Evolutionary conservation across 2,888 invertebrate species (phyloP).

Genomic region (Lampropteryx suffumata): DNA sequence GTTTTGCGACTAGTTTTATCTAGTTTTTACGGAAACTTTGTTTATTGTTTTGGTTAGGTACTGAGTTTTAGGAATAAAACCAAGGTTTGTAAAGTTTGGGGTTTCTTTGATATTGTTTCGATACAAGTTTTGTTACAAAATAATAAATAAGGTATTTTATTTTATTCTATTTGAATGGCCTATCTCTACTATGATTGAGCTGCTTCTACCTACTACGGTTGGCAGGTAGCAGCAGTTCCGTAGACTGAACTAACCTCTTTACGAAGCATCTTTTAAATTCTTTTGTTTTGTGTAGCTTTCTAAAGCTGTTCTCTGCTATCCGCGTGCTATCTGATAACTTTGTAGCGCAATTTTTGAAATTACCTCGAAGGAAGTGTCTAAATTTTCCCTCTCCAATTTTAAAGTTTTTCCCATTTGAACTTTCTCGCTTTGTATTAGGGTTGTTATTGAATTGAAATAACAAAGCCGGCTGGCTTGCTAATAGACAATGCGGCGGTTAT

Average conservation of each 20-base stretch:
- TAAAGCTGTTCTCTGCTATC: no score
- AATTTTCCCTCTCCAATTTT: conserved; percentile 37
- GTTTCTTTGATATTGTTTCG: background rate
- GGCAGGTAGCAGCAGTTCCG: no score
- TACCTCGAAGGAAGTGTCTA: conserved; percentile 31
- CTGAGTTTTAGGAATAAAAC: conserved; percentile 9
- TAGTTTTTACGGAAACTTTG: background rate
- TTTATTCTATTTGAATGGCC: no score
- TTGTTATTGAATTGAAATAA: conserved; percentile 16
- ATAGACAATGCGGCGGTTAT: conserved; percentile 57
- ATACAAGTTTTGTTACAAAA: background rate
- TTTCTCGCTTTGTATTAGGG: conserved; percentile 27
- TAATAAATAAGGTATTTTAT: no score
- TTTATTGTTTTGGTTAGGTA: conserved; percentile 7
- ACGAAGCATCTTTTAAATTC: no score
- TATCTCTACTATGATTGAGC: no score
- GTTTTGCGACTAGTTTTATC: conserved; percentile 16
- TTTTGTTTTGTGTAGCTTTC: no score
- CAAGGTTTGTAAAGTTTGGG: background rate
- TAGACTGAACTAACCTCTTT: no score
- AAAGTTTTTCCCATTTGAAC: conserved; percentile 34
- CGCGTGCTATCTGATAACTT: no score
- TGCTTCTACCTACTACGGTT: no score
- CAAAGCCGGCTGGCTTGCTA: conserved; percentile 33
- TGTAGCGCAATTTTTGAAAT: conserved; percentile 45